Percentiles rank a stretch among this genome's conserved stretches.
phyloP scores from a whole-genome alignment of 2,797 vertebrate species.

The Lepidocolaptes lacrymiger region DNA sequence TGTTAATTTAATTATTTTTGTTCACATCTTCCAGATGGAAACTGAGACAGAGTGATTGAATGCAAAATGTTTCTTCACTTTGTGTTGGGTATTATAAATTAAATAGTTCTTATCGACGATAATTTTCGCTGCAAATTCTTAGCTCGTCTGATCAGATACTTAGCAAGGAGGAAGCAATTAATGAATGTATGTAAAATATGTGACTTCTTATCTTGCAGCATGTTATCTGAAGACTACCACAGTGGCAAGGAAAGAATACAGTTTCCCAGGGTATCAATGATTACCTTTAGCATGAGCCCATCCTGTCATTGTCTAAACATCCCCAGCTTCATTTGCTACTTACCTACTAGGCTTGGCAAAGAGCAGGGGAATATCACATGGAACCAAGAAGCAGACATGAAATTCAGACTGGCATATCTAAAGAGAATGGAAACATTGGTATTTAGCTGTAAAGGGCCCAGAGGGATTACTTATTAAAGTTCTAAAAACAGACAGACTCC shows the following conservation, averaged over 20 bases:
- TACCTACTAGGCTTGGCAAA: background rate
- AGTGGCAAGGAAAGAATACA: background rate
- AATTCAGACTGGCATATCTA: background rate
- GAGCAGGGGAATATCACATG: background rate
- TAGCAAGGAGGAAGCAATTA: slow-evolving; percentile 39
- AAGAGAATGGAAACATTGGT: background rate
- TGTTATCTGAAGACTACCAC: background rate
- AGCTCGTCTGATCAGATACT: background rate
- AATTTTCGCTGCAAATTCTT: slow-evolving; percentile 41
- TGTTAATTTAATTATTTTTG: slow-evolving; percentile 42
- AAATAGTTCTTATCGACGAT: slow-evolving; percentile 5
- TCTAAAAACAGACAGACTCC: background rate
- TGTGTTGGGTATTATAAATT: slow-evolving; percentile 25
- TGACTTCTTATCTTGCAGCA: background rate
- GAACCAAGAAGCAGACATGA: background rate
- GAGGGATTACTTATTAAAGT: background rate
- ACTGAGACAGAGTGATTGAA: slow-evolving; percentile 6
- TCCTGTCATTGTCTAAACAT: background rate
- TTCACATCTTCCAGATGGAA: slow-evolving; percentile 41
- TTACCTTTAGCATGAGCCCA: background rate
- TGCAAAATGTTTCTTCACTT: slow-evolving; percentile 27
- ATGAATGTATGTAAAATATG: slow-evolving; percentile 10
- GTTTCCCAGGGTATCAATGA: background rate
- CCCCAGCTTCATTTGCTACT: background rate
- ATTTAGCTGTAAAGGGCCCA: background rate